phyloP scores from a whole-genome alignment of 2,888 invertebrate genomes.

The Archips xylosteana region DNA sequence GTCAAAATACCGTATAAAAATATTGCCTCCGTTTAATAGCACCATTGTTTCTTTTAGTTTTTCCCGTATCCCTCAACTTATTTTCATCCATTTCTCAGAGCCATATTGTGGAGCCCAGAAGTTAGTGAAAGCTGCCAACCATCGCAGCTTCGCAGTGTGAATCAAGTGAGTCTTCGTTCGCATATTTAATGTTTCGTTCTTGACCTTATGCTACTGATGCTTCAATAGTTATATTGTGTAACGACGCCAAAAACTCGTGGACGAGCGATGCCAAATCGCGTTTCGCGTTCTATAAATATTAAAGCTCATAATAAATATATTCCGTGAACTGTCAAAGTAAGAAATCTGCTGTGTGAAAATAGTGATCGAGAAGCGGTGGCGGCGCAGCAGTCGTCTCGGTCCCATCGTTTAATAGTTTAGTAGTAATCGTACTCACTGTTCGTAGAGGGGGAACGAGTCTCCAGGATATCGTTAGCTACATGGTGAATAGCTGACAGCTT shows the following conservation, averaged over 20 bases:
- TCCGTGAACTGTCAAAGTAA: conserved; percentile 52
- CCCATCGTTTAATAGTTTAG: conserved; percentile 40
- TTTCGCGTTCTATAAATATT: conserved; percentile 55
- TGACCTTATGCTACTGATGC: conserved; percentile 77
- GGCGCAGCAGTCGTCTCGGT: conserved; percentile 22
- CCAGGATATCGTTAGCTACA: conserved; percentile 11
- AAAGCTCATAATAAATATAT: conserved; percentile 44
- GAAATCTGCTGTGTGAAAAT: conserved; percentile 55
- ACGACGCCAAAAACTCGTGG: conserved; percentile 74
- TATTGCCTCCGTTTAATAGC: conserved; percentile 59
- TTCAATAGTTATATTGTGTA: conserved; percentile 78
- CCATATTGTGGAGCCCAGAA: conserved; percentile 40
- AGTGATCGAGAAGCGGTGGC: conserved; percentile 9
- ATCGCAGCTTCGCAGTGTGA: conserved; percentile 43
- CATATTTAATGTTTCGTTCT: conserved; percentile 63
- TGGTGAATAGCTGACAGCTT: conserved; percentile 39
- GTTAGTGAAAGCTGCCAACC: conserved; percentile 43
- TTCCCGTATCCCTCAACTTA: conserved; percentile 64
- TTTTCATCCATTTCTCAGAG: conserved; percentile 56
- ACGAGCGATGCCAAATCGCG: conserved; percentile 74
- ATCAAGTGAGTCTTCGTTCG: conserved; percentile 64
- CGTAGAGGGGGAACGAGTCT: conserved; percentile 44
- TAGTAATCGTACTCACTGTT: conserved; percentile 23
- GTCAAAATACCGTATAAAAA: conserved; percentile 81
- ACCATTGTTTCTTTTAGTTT: conserved; percentile 76